These are phyloP conservation scores for Daktulosphaira vitifoliae DNA, from an alignment of 1,140 invertebrate species.

Conservation along the genomic window DNA sequence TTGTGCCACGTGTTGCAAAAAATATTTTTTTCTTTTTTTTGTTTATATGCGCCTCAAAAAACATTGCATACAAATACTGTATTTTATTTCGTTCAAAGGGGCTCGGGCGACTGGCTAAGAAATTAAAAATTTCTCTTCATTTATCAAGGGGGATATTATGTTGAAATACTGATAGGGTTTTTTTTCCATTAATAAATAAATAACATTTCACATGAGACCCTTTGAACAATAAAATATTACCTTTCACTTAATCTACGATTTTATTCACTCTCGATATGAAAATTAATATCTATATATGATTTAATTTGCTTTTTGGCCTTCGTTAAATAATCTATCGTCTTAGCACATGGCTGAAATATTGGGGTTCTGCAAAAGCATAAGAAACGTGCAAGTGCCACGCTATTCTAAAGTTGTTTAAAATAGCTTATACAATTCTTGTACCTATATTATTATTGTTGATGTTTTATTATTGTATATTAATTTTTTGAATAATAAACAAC, in stretches of 20 bases:
- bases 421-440: no score
- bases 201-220: no score
- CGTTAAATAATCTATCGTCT: neutral
- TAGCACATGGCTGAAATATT: constrained; percentile 12
- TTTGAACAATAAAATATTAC: constrained; percentile 4
- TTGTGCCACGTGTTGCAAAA: constrained; percentile 23
- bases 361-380: neutral
- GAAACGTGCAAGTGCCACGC: constrained; percentile 18
- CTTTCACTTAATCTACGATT: neutral
- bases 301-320: constrained; percentile 17
- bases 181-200: no score
- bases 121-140: no score
- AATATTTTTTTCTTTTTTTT: neutral
- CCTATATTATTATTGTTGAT: no score
- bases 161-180: no score
- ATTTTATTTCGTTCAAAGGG: neutral
- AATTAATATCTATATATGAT: neutral
- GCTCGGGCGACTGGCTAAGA: neutral
- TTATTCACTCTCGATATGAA: neutral
- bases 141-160: no score
- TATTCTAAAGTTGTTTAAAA: neutral
- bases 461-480: no score
- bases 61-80: neutral
- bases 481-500: no score
- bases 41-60: constrained; percentile 9